Evolutionary conservation across 2,888 invertebrate species (phyloP), one percentile per base, ranked within the genome.

Genomic region (Gibbula magus): DNA sequence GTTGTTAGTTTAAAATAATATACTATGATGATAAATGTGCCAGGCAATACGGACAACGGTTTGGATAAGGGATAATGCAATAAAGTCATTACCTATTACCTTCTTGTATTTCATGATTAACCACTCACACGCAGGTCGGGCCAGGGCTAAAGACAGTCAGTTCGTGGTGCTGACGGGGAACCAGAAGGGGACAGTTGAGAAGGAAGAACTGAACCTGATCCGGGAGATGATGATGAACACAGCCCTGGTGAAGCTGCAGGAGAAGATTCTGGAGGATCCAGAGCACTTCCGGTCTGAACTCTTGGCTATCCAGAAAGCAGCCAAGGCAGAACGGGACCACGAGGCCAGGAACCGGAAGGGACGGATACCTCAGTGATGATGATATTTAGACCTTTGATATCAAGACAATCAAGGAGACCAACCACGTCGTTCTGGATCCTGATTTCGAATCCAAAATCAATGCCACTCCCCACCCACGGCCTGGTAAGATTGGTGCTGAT

Each of bases 201-300:
- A 90, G 67, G 92, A 91, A 77, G 86, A 89, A 52, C 74, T 89
- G 39, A 92, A 92, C 81, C 85, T 87, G 80, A 89, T 91, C 39
- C 78, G 91, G 51, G 92, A 92, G 74, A 80, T 84, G n/a, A 88
- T 92, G 87, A 92, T 92, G 91, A 82, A 88, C 7, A 83, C 87
- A 35, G 90, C 90, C 16, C 86, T 91, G n/a, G 81, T 82, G 22
- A 73, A 86, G 32, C 79, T 89, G 18, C 86, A 86, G 81, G 77
- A 53, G 8, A 29, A 81, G 16, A 85, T 87, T 45, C 39, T 79
- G 53, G 13, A 61, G 0, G 79, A 82, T 77, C 84, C 82, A 74
- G 75, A 75, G 18, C 78, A 32, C 22, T 87, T 88, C 54, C 77
- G 73, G 13, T 29, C 82, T 7, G 81, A 83, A 16, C 77, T 87